phyloP scores from a whole-genome alignment of 1,140 invertebrate species.

The Planococcus citri region DNA sequence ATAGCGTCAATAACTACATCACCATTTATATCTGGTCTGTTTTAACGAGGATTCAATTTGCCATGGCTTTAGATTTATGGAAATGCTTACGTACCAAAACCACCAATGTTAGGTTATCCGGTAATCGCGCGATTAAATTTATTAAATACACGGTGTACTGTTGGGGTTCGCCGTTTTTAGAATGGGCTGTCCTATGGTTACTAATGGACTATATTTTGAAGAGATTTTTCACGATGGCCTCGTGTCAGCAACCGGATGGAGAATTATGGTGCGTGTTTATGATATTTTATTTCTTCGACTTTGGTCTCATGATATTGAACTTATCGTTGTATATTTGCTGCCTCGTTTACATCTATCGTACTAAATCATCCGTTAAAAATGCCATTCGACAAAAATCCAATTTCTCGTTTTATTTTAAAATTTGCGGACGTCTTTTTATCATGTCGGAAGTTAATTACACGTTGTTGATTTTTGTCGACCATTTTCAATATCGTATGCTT shows the following conservation, averaged over 20 bases:
- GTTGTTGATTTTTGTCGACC: background rate
- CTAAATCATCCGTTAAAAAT: background rate
- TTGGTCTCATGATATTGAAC: background rate
- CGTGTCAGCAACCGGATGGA: background rate
- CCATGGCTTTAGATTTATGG: constrained; percentile 9
- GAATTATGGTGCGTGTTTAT: background rate
- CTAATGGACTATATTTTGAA: background rate
- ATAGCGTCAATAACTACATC: background rate
- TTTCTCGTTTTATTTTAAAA: constrained; percentile 6
- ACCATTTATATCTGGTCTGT: constrained; percentile 9
- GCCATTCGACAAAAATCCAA: background rate
- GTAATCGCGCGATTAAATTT: background rate
- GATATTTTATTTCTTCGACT: background rate
- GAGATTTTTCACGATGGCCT: background rate
- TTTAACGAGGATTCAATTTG: background rate
- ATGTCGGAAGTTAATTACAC: constrained; percentile 12
- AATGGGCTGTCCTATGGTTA: background rate
- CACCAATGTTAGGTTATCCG: background rate
- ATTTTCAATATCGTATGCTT: background rate
- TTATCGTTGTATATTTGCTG: background rate
- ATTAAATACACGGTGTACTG: background rate
- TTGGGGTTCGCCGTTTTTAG: background rate
- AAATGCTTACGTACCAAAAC: background rate
- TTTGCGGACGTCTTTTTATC: constrained; percentile 3
- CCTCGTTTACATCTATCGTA: background rate